Evolutionary conservation across 2,113 vertebrate species (phyloP), one percentile per base, ranked within the genome.

Genomic region (Istiophorus platypterus): DNA sequence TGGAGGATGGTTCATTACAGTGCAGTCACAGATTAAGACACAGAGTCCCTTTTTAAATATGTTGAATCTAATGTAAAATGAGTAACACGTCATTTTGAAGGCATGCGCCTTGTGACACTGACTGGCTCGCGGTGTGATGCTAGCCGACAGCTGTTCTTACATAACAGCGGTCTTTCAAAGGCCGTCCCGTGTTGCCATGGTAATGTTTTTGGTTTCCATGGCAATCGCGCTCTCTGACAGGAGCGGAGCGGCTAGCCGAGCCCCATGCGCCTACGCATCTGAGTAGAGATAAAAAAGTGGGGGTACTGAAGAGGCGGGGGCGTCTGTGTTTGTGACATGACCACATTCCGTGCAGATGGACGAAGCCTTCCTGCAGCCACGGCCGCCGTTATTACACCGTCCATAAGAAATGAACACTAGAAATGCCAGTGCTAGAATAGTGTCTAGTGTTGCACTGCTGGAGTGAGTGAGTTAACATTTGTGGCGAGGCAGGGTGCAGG

Each of bases 191-290:
- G 94, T 96, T 94, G 93, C 94, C 92, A 94, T 93, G 93, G 93
- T 54, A 78, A 95, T 90, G 77, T 62, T 41, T 81, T 91, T 80
- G 75, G 93, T 95, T 94, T 91, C 95, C 90, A 95, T 94, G 76
- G 94, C 6, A 69, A 94, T 81, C 56, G 58, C 70, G 80, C 77
- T 88, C 78, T 73, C 61, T 18, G 90, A 70, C 71, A 62, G 75
- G 72, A 83, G 85, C 2, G 65, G 59, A 78, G n/a, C n/a, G 86
- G 72, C 74, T 67, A 26, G 52, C 80, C 11, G 57, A 82, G 70
- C 64, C 68, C 59, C 54, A 64, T 67, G 78, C 76, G 71, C 72
- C 76, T 61, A 86, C 85, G 1, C 12, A 61, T 81, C 70, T 65
- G 68, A 86, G 51, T 31, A 81, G 58, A 66, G 78, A 66, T 29